Base-by-base conservation (phyloP, 2,888 invertebrate genomes). In the Aquatica leii region DNA sequence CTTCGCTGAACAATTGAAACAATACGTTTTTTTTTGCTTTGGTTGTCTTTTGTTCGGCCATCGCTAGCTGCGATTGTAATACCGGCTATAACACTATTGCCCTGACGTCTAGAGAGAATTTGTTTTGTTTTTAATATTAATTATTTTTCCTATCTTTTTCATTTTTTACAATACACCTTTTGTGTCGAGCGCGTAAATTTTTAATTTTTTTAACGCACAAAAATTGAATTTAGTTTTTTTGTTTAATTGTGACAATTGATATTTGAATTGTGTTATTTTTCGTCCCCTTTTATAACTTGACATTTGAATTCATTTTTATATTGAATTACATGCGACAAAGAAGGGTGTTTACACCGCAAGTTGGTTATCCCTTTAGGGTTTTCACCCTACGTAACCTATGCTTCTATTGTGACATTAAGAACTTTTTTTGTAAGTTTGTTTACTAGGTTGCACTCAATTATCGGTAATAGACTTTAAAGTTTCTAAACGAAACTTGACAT, bases 1-100 rank as follows among this genome's bases (percentile, higher is more conserved):
- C 72, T 73, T 74, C 70, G 62, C 66, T 54, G 65, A 73, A 74
- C 74, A 74, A 74, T 73, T 74, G 73, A 73, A 74, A 74, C 74
- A 74, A 74, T 74, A 72, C 73, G 70, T 67, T 66, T 73, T 71
- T n/a, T 73, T 73, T 71, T 69, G 66, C 67, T 68, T 41, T 62
- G 68, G 59, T 68, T 57, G 59, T 70, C 73, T 73, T 72, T 74
- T 73, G 72, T 74, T 71, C 63, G 55, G 59, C 59, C 24, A 66
- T 64, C 37, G 57, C 62, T 63, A 65, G 58, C 60, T 54, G 57
- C 52, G 67, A 67, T 65, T 67, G 62, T 67, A 59, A 62, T 62
- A 60, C 65, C 59, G 55, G 58, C 64, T 57, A 53, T 46, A 61
- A 66, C 59, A 62, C 62, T 66, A 62, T 54, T 62, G 62, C 59